phyloP scores from a whole-genome alignment of 2,888 invertebrate species.

The Scrobipalpa atriplicella region DNA sequence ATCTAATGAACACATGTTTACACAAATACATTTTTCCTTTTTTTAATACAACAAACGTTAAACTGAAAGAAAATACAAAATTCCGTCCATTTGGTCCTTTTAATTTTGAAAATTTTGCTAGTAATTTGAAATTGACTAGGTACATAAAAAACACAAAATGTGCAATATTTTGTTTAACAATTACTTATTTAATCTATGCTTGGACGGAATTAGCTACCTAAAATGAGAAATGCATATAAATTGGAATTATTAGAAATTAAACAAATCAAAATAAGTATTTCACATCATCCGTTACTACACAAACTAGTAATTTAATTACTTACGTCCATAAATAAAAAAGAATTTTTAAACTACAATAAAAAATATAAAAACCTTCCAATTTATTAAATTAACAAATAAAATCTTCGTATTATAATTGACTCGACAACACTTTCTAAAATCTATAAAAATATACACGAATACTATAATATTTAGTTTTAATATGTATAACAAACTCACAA shows the following conservation, averaged over 20 bases:
- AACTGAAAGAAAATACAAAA: not conserved
- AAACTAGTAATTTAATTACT: not conserved
- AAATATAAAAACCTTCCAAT: not conserved
- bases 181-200: not conserved
- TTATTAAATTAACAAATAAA: not conserved
- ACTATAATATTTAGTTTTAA: not conserved
- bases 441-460: not conserved
- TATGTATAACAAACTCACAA: too few species aligned
- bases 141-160: not conserved
- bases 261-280: not conserved
- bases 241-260: not conserved
- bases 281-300: not conserved
- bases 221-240: not conserved
- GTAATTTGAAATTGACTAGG: too few species aligned
- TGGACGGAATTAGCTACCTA: not conserved
- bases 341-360: not conserved
- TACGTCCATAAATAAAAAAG: not conserved
- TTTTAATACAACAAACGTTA: not conserved
- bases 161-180: not conserved
- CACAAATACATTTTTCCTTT: not conserved
- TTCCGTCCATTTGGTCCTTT: constrained; percentile 9
- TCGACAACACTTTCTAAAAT: constrained; percentile 10
- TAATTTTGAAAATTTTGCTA: not conserved
- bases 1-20: too few species aligned
- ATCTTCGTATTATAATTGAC: constrained; percentile 2